Evolutionary conservation across 2,113 vertebrate genomes (phyloP).

Genomic region (Mus pahari): DNA sequence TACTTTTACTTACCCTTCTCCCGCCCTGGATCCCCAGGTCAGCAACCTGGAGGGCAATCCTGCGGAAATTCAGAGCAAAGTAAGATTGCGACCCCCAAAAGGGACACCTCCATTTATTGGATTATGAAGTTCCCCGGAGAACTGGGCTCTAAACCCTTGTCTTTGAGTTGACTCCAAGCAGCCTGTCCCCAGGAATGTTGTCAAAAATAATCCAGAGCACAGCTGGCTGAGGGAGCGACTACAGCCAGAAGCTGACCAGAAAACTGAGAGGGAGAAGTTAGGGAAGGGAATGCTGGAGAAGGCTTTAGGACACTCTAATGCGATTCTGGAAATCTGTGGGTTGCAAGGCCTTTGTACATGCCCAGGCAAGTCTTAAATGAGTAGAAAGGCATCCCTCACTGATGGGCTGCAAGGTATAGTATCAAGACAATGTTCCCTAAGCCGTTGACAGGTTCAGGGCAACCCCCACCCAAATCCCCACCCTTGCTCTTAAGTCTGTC

Average conservation of each 20-base stretch:
- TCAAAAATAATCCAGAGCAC: slow-evolving; percentile 3
- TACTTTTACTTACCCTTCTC: neutral
- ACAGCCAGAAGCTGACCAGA: neutral
- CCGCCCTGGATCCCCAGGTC: neutral
- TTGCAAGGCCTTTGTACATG: neutral
- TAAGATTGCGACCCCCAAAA: neutral
- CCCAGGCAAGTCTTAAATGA: neutral
- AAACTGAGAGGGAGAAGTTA: neutral
- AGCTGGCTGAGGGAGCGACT: neutral
- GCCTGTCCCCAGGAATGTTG: neutral
- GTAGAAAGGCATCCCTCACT: neutral
- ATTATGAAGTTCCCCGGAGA: neutral
- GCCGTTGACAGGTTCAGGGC: neutral
- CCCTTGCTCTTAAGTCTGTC: neutral
- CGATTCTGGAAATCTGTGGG: neutral
- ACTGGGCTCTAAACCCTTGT: neutral
- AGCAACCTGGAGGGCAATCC: neutral
- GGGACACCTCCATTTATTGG: neutral
- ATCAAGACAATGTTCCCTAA: neutral
- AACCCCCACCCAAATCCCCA: neutral
- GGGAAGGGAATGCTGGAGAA: neutral
- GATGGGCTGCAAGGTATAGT: neutral
- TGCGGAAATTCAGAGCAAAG: neutral
- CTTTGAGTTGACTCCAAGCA: slow-evolving; percentile 56
- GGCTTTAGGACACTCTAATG: neutral